A percentile compares a stretch with the other conserved stretches of the same genome.
Evolutionary conservation across 2,888 invertebrate genomes (phyloP).

Genomic region (Acanthosoma haemorrhoidale): DNA sequence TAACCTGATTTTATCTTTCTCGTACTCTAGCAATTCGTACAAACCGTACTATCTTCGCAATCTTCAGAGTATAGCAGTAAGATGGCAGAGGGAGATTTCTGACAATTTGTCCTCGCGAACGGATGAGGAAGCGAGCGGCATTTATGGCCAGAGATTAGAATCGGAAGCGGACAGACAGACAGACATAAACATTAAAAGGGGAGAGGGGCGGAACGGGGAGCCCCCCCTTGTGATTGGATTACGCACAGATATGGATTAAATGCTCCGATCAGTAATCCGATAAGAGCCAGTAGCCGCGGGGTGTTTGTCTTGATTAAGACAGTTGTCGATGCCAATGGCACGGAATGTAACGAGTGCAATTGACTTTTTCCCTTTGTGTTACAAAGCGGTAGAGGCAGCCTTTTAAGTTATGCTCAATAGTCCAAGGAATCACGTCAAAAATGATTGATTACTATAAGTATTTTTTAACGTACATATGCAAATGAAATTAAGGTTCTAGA

Average conservation of each 20-base stretch:
- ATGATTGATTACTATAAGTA: no score
- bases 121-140: background rate
- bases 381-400: no score
- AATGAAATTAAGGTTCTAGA: no score
- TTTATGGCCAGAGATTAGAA: constrained; percentile 17
- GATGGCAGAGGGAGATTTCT: no score
- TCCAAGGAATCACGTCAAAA: no score
- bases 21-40: no score
- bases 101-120: background rate
- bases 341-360: background rate
- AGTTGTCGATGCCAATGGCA: background rate
- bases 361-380: no score
- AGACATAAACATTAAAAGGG: constrained; percentile 12
- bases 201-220: background rate
- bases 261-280: constrained; percentile 36
- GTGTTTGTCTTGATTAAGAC: constrained; percentile 24
- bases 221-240: constrained; percentile 7
- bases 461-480: no score
- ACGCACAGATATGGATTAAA: constrained; percentile 33
- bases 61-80: no score
- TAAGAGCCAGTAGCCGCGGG: constrained; percentile 21
- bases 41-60: no score
- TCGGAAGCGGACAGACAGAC: constrained; percentile 16
- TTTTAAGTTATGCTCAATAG: no score
- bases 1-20: no score